Base-by-base conservation (phyloP, 1,140 invertebrate species). In the Lepidurus couesii region DNA sequence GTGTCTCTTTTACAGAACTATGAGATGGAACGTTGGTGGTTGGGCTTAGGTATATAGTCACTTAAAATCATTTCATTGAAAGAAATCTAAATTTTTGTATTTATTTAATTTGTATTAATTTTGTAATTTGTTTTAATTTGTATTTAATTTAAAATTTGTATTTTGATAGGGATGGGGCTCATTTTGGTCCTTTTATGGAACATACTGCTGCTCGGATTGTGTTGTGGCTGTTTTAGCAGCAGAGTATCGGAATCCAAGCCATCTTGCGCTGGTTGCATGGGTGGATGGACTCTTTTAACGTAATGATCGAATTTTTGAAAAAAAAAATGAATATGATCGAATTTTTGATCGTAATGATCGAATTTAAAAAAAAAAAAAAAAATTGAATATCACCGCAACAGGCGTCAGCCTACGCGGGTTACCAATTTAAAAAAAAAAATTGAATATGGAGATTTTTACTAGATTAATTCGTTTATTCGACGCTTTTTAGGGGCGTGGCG, bases 401-500 rank as follows among this genome's bases (percentile, higher is more conserved):
- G n/a, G n/a, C n/a, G n/a, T n/a, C n/a, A n/a, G n/a, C n/a, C n/a
- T n/a, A n/a, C n/a, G n/a, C n/a, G n/a, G n/a, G n/a, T n/a, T n/a
- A n/a, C n/a, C n/a, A n/a, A n/a, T n/a, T n/a, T n/a, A n/a, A n/a
- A n/a, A n/a, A n/a, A n/a, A n/a, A n/a, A n/a, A n/a, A n/a, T n/a
- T 24, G 0, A 65, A 13, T 76, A 24, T 24, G 21, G 4, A 21
- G 16, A 65, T 65, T 65, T 16, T 9, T 1, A 21, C 13, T 9
- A 65, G 6, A n/a, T 16, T 65, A 65, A 13, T 65, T 34, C 34
- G 21, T n/a, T 16, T 7, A 1, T n/a, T n/a, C 8, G 21, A 65
- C 53, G 8, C 4, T 77, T 44, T n/a, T 43, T 76, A 81, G 81
- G n/a, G 75, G 16, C 6, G 74, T 80, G 42, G 75, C 76, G 26